A percentile compares a stretch with the other conserved stretches of the same genome.
Evolutionary conservation across 2,113 vertebrate species (phyloP).

Genomic region (Corythaixoides concolor): DNA sequence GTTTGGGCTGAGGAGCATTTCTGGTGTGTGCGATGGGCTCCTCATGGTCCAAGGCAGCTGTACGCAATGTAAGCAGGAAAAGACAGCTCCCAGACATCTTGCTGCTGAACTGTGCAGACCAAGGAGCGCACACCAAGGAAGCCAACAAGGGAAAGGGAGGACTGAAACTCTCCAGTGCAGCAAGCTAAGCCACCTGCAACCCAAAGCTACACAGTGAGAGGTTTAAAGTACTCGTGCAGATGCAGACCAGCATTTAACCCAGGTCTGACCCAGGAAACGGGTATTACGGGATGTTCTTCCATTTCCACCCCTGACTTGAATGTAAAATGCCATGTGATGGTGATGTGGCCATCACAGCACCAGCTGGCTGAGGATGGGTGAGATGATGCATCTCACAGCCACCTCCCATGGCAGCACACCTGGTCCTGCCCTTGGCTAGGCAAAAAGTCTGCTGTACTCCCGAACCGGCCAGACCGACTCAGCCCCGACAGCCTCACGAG

Average conservation of each 20-base stretch:
- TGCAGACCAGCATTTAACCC: not conserved
- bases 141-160: not conserved
- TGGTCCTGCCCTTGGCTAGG: not conserved
- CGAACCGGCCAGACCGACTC: not conserved
- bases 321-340: rapidly evolving
- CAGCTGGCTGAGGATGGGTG: not conserved
- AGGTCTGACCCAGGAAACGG: not conserved
- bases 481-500: rapidly evolving
- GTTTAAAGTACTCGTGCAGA: not conserved
- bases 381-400: not conserved
- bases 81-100: not conserved
- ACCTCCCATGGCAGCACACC: not conserved
- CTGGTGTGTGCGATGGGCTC: not conserved
- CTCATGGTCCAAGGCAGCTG: rapidly evolving
- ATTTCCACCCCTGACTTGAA: not conserved
- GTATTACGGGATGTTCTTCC: not conserved
- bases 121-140: not conserved
- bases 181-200: not conserved
- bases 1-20: not conserved
- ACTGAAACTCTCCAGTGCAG: not conserved
- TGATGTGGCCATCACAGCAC: not conserved
- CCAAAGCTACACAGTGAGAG: not conserved
- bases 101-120: not conserved
- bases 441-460: not conserved
- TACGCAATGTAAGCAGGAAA: not conserved